Conservation (phyloP, 2,888 invertebrate species). For the Eupithecia pulchellata region DNA sequence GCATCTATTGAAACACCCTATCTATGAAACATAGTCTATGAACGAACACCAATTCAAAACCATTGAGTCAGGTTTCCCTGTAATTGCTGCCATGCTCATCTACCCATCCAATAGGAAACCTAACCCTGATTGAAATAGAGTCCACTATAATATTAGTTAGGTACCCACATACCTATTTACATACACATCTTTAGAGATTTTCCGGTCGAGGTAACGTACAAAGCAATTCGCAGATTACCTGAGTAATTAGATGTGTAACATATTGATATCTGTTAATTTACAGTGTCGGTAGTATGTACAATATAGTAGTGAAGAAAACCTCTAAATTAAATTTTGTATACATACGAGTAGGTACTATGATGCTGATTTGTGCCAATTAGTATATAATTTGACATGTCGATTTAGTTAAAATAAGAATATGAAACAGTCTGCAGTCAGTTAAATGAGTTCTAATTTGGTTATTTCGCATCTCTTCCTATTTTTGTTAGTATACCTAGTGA, state of each 20-base stretch:
- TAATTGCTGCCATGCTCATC: not conserved
- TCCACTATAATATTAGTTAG: not conserved
- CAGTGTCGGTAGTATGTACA: not conserved
- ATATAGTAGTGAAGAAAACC: not conserved
- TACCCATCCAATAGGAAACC: constrained; percentile 4
- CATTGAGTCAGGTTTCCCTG: not conserved
- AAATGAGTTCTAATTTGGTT: too few relatives aligned
- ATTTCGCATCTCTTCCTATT: too few relatives aligned
- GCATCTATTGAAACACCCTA: not conserved
- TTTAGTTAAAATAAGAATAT: not conserved
- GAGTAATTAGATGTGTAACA: not conserved
- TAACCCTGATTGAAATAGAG: not conserved
- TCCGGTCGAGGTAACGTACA: constrained; percentile 49
- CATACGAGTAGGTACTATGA: not conserved
- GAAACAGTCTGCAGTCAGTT: too few relatives aligned
- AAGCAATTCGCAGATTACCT: constrained; percentile 55
- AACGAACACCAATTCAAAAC: not conserved
- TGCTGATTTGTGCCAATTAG: not conserved
- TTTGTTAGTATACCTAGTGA: too few relatives aligned
- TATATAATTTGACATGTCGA: not conserved
- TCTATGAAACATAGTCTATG: not conserved
- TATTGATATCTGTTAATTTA: not conserved
- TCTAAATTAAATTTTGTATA: not conserved
- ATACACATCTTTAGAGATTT: constrained; percentile 30
- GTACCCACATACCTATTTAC: not conserved